These are phyloP conservation scores for Diplazon laetatorius DNA, from an alignment of 2,888 invertebrate genomes.

Conservation along the genomic window DNA sequence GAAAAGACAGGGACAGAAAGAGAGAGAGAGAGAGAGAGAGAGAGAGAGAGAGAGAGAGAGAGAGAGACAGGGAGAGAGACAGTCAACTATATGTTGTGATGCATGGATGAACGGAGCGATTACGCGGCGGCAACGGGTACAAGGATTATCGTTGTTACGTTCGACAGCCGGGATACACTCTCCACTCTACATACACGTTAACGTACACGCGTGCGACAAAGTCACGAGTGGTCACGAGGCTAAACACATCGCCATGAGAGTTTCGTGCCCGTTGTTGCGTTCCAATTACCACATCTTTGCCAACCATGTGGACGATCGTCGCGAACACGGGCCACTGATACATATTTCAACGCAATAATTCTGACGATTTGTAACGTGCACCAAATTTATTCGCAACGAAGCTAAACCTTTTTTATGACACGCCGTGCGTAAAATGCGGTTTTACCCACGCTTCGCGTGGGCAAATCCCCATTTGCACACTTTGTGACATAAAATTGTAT, in stretches of 20 bases:
- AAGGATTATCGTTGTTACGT: slow-evolving; percentile 55
- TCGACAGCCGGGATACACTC: slow-evolving; percentile 5
- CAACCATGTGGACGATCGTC: slow-evolving; percentile 20
- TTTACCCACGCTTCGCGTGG: too few relatives aligned
- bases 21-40: too few relatives aligned
- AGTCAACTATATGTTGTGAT: slow-evolving; percentile 30
- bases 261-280: background rate
- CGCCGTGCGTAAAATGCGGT: too few relatives aligned
- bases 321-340: background rate
- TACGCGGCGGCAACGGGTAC: slow-evolving; percentile 59
- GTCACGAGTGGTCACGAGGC: slow-evolving; percentile 22
- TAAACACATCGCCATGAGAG: background rate
- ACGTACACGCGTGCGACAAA: slow-evolving; percentile 7
- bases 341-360: slow-evolving; percentile 7
- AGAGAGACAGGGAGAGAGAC: background rate
- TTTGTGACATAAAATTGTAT: too few relatives aligned
- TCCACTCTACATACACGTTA: background rate
- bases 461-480: too few relatives aligned
- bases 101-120: slow-evolving; percentile 53
- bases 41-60: background rate
- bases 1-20: too few relatives aligned
- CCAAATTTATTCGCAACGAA: too few relatives aligned
- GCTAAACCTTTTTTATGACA: too few relatives aligned
- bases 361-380: too few relatives aligned
- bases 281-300: slow-evolving; percentile 36